These are phyloP conservation scores for Phocides pigmalion DNA, from an alignment of 1,140 invertebrate species.

Conservation along the genomic window DNA sequence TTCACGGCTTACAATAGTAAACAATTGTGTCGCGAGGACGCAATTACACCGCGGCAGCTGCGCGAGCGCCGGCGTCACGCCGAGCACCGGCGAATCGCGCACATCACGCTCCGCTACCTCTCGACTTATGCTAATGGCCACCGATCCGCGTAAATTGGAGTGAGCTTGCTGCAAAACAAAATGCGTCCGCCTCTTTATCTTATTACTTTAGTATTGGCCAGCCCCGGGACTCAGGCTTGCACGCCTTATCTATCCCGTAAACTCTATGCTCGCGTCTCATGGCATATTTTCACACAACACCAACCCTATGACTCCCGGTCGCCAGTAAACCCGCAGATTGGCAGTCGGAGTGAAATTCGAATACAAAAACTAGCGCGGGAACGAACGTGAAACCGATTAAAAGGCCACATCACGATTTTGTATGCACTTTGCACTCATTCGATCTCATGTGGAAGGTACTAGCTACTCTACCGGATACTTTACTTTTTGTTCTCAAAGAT, in stretches of 20 bases:
- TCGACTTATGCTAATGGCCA: conserved; percentile 81
- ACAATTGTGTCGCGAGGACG: conserved; percentile 78
- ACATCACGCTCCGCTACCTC: conserved; percentile 61
- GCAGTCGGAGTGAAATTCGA: conserved; percentile 74
- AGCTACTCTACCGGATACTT: conserved; percentile 61
- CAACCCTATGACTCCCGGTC: conserved; percentile 45
- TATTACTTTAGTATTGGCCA: conserved; percentile 70
- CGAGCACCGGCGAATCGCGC: conserved; percentile 62
- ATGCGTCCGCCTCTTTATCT: conserved; percentile 80
- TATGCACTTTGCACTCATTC: conserved; percentile 82
- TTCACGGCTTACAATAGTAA: conserved; percentile 80
- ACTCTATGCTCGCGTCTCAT: conserved; percentile 48
- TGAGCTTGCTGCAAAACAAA: conserved; percentile 76
- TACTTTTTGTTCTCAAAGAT: conserved; percentile 68
- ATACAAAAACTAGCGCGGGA: conserved; percentile 80
- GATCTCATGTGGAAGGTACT: conserved; percentile 63
- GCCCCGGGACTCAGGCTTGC: conserved; percentile 45
- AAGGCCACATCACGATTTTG: conserved; percentile 83
- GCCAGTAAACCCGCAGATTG: conserved; percentile 67
- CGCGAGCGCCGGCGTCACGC: conserved; percentile 51
- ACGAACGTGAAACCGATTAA: conserved; percentile 83
- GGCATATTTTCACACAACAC: conserved; percentile 49
- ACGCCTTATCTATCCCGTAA: conserved; percentile 44
- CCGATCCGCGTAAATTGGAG: conserved; percentile 79
- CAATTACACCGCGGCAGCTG: conserved; percentile 65